Base-by-base conservation (phyloP, 2,888 invertebrate genomes). In the Meloe dianella region DNA sequence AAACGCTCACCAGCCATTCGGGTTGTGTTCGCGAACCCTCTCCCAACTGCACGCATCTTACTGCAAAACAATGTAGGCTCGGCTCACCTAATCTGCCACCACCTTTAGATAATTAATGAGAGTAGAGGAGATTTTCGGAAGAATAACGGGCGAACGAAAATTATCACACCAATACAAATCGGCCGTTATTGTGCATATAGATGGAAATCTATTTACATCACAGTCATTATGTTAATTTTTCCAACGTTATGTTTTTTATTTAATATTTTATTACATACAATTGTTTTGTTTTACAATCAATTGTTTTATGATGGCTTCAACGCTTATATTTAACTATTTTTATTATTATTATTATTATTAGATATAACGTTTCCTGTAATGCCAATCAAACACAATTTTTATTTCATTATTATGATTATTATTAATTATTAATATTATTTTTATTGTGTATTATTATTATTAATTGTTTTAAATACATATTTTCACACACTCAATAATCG, bases 151-250 rank as follows among this genome's bases (percentile, higher is more conserved):
- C 10, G 47, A 47, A 7, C 41, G n/a, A 17, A 47, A 47, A 47
- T 47, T 10, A 20, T 41, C 6, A n/a, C 35, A 35, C n/a, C n/a
- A 30, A 30, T 9, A 8, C 5, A 17, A 20, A 47, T 20, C 47
- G 3, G 10, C 47, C 47, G 20, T 47, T 47, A 41, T 41, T n/a
- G n/a, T n/a, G n/a, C n/a, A n/a, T n/a, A n/a, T n/a, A n/a, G n/a
- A n/a, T n/a, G n/a, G n/a, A n/a, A n/a, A 35, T 35, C 10, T 35
- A 35, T 30, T 9, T 6, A 35, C 41, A 47, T 68, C 75, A n/a
- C n/a, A 75, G 77, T 79, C 80, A 78, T 78, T 81, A 79, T 78
- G 79, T 78, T 77, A 70, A 41, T 41, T 77, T 79, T 78, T 77
- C n/a, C 64, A 64, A 73, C 69, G 73, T 35, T n/a, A n/a, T n/a